Evolutionary conservation across 2,888 invertebrate genomes (phyloP).

Genomic region (Busseola fusca): DNA sequence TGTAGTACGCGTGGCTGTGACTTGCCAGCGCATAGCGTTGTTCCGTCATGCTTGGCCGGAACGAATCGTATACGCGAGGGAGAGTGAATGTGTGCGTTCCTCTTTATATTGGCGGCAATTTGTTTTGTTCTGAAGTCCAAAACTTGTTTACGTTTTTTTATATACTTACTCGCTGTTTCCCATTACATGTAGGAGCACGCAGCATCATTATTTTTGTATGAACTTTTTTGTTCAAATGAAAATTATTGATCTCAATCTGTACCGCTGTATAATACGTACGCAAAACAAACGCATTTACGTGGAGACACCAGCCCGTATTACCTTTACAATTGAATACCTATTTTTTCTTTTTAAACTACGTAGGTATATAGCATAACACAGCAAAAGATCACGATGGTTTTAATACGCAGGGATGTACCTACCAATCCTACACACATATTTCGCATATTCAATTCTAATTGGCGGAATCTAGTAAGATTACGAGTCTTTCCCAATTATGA

Average conservation of each 20-base stretch:
- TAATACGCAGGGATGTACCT: background rate
- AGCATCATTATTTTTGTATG: background rate
- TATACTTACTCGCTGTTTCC: too few species aligned
- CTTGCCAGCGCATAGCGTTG: slow-evolving; percentile 79
- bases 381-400: background rate
- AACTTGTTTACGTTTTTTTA: background rate
- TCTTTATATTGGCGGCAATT: slow-evolving; percentile 21
- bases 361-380: background rate
- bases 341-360: too few species aligned
- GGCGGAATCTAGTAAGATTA: background rate
- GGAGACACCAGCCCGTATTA: too few species aligned
- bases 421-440: background rate
- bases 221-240: background rate
- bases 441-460: background rate
- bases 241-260: background rate
- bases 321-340: too few species aligned
- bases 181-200: too few species aligned
- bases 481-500: background rate
- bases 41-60: slow-evolving; percentile 86
- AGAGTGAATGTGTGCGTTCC: slow-evolving; percentile 60
- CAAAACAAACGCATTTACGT: too few species aligned
- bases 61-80: slow-evolving; percentile 84
- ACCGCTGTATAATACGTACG: background rate
- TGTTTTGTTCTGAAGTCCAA: slow-evolving; percentile 24
- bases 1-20: slow-evolving; percentile 80